Evolutionary conservation across 2,113 vertebrate genomes (phyloP).

Genomic region (Hucho hucho): DNA sequence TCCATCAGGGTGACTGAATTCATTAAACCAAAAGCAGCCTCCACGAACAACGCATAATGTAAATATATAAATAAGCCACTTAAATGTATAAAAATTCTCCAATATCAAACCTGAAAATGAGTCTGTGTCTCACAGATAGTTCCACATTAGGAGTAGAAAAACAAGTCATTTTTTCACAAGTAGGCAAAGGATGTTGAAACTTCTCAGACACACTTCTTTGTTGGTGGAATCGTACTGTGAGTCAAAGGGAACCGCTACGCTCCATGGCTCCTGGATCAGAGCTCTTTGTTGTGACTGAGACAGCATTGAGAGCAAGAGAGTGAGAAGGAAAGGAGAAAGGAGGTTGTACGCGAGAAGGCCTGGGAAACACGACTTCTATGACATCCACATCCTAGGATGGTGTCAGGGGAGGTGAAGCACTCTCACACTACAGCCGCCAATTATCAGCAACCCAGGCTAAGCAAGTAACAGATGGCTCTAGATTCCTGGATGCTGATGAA

Average conservation of each 20-base stretch:
- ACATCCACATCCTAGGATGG: slow-evolving; percentile 33
- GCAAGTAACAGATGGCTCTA: slow-evolving; percentile 44
- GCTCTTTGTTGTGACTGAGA: slow-evolving; percentile 5
- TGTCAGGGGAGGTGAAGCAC: slow-evolving; percentile 43
- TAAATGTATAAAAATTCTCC: not conserved
- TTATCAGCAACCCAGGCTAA: slow-evolving; percentile 54
- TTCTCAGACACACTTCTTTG: not conserved
- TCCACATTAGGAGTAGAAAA: not conserved
- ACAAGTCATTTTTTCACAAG: not conserved
- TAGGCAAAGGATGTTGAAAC: not conserved
- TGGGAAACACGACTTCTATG: slow-evolving; percentile 53
- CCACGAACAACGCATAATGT: slow-evolving; percentile 14
- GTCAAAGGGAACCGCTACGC: too few relatives aligned
- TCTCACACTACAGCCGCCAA: slow-evolving; percentile 47
- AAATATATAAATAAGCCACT: not conserved
- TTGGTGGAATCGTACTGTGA: not conserved
- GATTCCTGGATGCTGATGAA: slow-evolving; percentile 60
- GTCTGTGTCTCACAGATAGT: too few relatives aligned
- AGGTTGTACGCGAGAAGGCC: slow-evolving; percentile 36
- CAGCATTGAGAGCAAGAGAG: slow-evolving; percentile 18
- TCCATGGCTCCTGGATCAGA: not conserved
- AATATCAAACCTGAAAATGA: not conserved
- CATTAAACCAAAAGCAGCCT: slow-evolving; percentile 1
- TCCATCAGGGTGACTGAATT: not conserved
- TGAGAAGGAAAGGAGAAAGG: slow-evolving; percentile 33